These are phyloP conservation scores for Balearica regulorum DNA, from an alignment of 2,797 vertebrate genomes.

Conservation along the genomic window DNA sequence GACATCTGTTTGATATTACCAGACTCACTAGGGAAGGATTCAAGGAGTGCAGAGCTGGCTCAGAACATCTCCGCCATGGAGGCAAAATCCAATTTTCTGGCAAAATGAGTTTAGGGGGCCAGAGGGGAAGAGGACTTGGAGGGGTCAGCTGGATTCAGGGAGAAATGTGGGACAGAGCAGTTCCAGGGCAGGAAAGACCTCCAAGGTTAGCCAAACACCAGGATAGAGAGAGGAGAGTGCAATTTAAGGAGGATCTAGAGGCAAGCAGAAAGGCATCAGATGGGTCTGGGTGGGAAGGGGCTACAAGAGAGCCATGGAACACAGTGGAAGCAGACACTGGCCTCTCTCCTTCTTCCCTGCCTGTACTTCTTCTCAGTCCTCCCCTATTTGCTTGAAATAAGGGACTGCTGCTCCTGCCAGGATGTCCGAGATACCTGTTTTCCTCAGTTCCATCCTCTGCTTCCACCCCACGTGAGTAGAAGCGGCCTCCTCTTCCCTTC, in stretches of 20 bases:
- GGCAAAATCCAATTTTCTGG: not conserved
- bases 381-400: not conserved
- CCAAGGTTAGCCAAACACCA: not conserved
- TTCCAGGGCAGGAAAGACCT: not conserved
- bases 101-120: not conserved
- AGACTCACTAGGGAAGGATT: slow-evolving; percentile 14
- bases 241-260: not conserved
- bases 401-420: not conserved
- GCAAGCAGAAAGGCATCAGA: not conserved
- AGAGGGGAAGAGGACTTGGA: not conserved
- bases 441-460: not conserved
- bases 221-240: not conserved
- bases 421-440: not conserved
- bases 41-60: slow-evolving; percentile 19
- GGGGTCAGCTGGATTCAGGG: not conserved
- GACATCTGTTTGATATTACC: slow-evolving; percentile 61
- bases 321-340: not conserved
- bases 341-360: not conserved
- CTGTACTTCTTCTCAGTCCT: not conserved
- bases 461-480: fast-evolving
- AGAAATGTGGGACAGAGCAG: not conserved
- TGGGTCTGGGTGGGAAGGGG: not conserved
- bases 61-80: not conserved
- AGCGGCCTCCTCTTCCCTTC: not conserved
- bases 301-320: not conserved